Evolutionary conservation across 37 sponge, comb jelly and placozoan genomes (phyloP).

Genomic region (Lycopodina hypogea): DNA sequence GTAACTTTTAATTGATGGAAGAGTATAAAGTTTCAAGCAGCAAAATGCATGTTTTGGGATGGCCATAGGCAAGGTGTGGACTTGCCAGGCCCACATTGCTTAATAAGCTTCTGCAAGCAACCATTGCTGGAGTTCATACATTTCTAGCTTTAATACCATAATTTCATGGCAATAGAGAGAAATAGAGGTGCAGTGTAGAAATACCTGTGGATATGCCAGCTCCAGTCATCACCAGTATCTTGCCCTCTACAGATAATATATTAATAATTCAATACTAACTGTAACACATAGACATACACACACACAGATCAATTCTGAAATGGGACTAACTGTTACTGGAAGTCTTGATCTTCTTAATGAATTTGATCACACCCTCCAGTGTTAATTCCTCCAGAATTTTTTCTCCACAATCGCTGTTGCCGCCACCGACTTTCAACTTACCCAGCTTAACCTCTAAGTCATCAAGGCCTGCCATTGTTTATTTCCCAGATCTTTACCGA

Average conservation of each 20-base stretch:
- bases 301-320: background rate
- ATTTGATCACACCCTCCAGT: constrained; percentile 46
- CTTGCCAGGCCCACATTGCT: too few species aligned
- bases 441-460: background rate
- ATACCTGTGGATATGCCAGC: constrained; percentile 92
- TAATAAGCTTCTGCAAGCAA: too few species aligned
- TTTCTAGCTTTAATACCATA: background rate
- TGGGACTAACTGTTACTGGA: constrained; percentile 7
- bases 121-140: background rate
- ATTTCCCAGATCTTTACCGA: too few species aligned
- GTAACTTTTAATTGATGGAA: too few species aligned
- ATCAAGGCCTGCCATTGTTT: too few species aligned
- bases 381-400: constrained; percentile 52
- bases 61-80: too few species aligned
- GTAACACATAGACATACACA: too few species aligned
- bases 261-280: background rate
- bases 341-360: constrained; percentile 30
- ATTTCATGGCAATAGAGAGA: too few species aligned
- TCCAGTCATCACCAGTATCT: constrained; percentile 91
- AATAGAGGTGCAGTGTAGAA: too few species aligned
- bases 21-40: too few species aligned
- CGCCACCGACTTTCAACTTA: background rate
- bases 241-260: constrained; percentile 37
- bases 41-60: too few species aligned
- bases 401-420: background rate